phyloP scores from a whole-genome alignment of 2,888 invertebrate genomes.

The Spicauda simplicius region DNA sequence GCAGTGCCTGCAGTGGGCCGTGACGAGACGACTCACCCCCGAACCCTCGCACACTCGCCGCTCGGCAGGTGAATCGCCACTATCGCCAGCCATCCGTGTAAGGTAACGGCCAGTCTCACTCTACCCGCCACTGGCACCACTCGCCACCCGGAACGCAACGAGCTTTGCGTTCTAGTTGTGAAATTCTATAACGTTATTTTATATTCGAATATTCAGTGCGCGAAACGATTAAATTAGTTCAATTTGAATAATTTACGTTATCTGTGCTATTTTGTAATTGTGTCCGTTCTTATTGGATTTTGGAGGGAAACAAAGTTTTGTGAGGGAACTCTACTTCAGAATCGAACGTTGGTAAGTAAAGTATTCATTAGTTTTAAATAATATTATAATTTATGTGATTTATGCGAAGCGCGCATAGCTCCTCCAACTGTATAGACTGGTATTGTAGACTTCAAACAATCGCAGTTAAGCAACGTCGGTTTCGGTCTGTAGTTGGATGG shows the following conservation, averaged over 20 bases:
- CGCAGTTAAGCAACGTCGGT: too few relatives aligned
- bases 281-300: constrained; percentile 28
- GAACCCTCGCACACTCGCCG: constrained; percentile 17
- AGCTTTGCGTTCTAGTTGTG: constrained; percentile 34
- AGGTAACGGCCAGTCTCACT: constrained; percentile 25
- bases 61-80: constrained; percentile 38
- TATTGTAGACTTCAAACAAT: too few relatives aligned
- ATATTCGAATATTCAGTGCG: constrained; percentile 32
- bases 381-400: neutral
- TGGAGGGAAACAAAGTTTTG: constrained; percentile 24
- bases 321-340: neutral
- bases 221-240: constrained; percentile 28
- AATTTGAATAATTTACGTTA: constrained; percentile 16
- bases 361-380: neutral
- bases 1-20: constrained; percentile 36
- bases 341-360: constrained; percentile 12
- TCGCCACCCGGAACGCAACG: constrained; percentile 35
- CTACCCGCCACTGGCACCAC: constrained; percentile 33
- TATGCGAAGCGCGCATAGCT: too few relatives aligned
- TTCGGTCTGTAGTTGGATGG: too few relatives aligned
- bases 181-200: constrained; percentile 32
- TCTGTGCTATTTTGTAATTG: constrained; percentile 31
- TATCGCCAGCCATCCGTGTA: constrained; percentile 29
- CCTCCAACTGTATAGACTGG: too few relatives aligned
- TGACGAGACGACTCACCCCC: constrained; percentile 39